Conservation (phyloP, 2,888 invertebrate species). For the Ganaspis brasiliensis region DNA sequence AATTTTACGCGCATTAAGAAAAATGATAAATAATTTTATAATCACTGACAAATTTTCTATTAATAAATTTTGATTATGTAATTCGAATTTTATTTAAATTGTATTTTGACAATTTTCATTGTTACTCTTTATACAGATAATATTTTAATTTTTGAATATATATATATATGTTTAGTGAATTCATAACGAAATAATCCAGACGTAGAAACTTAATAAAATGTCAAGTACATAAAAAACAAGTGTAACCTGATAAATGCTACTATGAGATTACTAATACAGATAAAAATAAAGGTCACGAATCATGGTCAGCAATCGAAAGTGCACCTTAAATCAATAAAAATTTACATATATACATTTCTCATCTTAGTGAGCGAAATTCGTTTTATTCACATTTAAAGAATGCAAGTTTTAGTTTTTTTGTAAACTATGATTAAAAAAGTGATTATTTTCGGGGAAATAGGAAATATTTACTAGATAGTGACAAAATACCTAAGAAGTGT, state of each 20-base stretch:
- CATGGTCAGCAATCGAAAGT: conserved; percentile 25
- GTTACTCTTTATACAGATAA: no score
- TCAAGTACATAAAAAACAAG: conserved; percentile 2
- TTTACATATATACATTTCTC: not conserved
- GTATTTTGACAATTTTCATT: not conserved
- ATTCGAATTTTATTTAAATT: not conserved
- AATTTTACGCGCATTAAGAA: no score
- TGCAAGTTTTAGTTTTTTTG: no score
- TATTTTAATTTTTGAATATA: no score
- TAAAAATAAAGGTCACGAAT: conserved; percentile 30
- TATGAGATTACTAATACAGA: conserved; percentile 28
- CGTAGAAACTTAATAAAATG: conserved; percentile 6
- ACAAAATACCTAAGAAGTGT: no score
- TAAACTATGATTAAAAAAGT: no score
- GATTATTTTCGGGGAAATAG: no score
- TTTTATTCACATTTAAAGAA: not conserved
- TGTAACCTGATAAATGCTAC: conserved; percentile 5
- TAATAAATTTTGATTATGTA: no score
- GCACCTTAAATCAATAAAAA: conserved; percentile 20
- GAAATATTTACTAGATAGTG: no score
- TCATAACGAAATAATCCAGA: not conserved
- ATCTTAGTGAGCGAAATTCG: not conserved
- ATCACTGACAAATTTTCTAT: no score
- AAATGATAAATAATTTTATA: no score
- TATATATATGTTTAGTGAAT: no score